These are phyloP conservation scores for Neodon shergylaensis DNA, from an alignment of 2,113 vertebrate genomes.

Conservation along the genomic window DNA sequence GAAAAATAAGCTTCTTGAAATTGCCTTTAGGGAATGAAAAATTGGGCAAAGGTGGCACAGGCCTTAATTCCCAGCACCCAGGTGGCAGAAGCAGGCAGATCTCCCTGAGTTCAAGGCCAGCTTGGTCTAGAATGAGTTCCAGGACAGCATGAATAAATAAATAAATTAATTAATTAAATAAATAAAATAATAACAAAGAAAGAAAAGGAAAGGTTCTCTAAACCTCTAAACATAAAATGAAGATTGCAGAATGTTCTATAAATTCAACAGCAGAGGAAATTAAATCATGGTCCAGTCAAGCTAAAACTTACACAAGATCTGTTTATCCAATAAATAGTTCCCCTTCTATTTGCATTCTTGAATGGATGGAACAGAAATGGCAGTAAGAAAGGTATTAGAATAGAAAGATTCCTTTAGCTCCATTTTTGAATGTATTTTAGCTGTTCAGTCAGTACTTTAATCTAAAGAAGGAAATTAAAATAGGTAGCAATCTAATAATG, in stretches of 20 bases:
- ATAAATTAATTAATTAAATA: too few relatives aligned
- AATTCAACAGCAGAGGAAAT: conserved; percentile 66
- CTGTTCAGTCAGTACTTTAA: neutral
- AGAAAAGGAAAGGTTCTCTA: conserved; percentile 13
- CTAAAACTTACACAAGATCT: neutral
- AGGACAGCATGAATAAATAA: too few relatives aligned
- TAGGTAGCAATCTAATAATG: neutral
- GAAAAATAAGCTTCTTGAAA: conserved; percentile 42
- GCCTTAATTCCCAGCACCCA: too few relatives aligned
- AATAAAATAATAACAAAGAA: too few relatives aligned
- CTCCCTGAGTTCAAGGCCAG: too few relatives aligned
- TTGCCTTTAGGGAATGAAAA: neutral
- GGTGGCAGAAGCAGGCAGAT: too few relatives aligned
- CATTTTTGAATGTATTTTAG: neutral
- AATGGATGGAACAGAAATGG: neutral
- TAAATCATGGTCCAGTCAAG: conserved; percentile 43
- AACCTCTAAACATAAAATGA: conserved; percentile 36
- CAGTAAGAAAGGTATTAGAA: neutral
- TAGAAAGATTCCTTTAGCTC: neutral
- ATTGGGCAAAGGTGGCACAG: too few relatives aligned
- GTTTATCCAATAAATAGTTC: neutral
- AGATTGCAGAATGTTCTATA: neutral
- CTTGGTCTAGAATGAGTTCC: too few relatives aligned
- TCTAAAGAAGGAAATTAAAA: neutral
- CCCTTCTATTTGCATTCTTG: too few relatives aligned